Base-by-base conservation (phyloP, 1,140 invertebrate species). In the Bicyclus anynana region DNA sequence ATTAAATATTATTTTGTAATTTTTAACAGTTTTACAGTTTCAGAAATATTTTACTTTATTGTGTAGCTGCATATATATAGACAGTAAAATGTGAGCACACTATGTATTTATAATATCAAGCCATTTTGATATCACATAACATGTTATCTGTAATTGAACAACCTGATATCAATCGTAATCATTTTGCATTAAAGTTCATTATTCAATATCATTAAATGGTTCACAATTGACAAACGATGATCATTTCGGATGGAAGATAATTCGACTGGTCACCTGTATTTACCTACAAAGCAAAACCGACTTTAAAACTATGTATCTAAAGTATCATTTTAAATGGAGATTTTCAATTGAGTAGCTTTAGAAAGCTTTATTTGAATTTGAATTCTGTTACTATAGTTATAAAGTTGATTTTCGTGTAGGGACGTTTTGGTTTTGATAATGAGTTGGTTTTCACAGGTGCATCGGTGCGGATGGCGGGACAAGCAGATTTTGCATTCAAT, bases 401-500 rank as follows among this genome's bases (percentile, higher is more conserved):
- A 69, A 20, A 52, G 65, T 64, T 35, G 23, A 9, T 50, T 59
- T 72, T 72, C 7, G 13, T 18, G 23, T 64, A 57, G 4, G 9
- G 21, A 46, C 53, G 18, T 3, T 50, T 47, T 16, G 59, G 61
- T 54, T 65, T 69, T 64, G 66, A 69, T 64, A 58, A 72, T 72
- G 65, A 80, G 71, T 56, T 72, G 72, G 76, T 73, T 71, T 74
- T 69, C 72, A 73, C 73, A 80, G 75, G 78, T 84, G 82, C 79
- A 80, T 69, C 77, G 76, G 79, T 72, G 80, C 74, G 79, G 78
- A 85, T 83, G 72, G 74, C 68, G 68, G 69, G 73, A 85, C 82
- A 82, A 79, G 72, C 74, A 72, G 80, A 85, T 80, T 80, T 77
- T 69, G 69, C 74, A 79, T 73, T 77, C 78, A 81, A 77, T 80